Percentiles rank a stretch among this genome's conserved stretches.
These are phyloP conservation scores for Phymatocera aterrima DNA, from an alignment of 2,888 invertebrate species.

Conservation along the genomic window DNA sequence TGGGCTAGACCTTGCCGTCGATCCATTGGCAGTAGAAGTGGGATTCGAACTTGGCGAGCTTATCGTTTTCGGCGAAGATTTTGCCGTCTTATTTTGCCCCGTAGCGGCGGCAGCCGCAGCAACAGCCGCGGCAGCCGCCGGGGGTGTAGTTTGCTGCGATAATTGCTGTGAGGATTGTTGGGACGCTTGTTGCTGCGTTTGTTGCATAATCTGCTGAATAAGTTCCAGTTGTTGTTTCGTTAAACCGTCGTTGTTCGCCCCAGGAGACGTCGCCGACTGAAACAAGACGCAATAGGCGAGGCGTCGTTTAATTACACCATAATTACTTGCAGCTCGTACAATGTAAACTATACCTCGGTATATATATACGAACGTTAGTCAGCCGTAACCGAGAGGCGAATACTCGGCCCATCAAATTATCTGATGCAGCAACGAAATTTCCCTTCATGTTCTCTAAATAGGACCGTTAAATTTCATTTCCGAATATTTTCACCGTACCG, in stretches of 20 bases:
- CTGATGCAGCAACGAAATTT: too few relatives aligned
- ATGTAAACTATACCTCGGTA: not conserved
- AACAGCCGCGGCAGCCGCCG: slow-evolving; percentile 55
- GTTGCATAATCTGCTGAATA: slow-evolving; percentile 87
- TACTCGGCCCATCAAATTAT: too few relatives aligned
- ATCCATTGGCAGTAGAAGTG: slow-evolving; percentile 48
- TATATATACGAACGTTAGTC: not conserved
- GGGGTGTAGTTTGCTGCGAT: slow-evolving; percentile 60
- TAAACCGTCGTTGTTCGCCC: slow-evolving; percentile 80
- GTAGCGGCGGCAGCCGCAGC: slow-evolving; percentile 60
- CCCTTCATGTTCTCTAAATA: too few relatives aligned
- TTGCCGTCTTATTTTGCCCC: slow-evolving; percentile 73
- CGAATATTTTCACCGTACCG: too few relatives aligned
- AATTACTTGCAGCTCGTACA: not conserved
- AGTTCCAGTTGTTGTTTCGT: slow-evolving; percentile 86
- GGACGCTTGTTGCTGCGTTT: slow-evolving; percentile 81
- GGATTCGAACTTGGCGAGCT: slow-evolving; percentile 63
- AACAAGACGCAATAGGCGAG: slow-evolving; percentile 41
- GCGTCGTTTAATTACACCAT: slow-evolving; percentile 15
- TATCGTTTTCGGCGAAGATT: slow-evolving; percentile 70
- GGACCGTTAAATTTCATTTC: too few relatives aligned
- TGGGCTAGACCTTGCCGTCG: slow-evolving; percentile 70
- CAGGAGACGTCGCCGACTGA: slow-evolving; percentile 73
- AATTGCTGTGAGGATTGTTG: slow-evolving; percentile 53
- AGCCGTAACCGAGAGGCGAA: not conserved